Percentiles rank a stretch among this genome's conserved stretches.
phyloP scores from a whole-genome alignment of 1,140 invertebrate species.

The Nixonia krombeini region DNA sequence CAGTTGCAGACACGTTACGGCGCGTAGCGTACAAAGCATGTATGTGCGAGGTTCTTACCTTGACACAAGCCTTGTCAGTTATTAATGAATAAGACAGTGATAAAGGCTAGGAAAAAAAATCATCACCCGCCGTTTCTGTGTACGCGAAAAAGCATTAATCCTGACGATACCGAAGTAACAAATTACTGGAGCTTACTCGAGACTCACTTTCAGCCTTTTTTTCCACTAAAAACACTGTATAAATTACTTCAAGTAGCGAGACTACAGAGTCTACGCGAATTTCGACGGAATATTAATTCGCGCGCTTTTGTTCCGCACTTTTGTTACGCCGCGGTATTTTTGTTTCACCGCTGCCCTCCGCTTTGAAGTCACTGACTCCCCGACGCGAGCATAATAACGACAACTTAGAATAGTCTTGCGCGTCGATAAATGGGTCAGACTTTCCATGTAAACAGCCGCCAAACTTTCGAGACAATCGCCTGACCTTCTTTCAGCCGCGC shows the following conservation, averaged over 20 bases:
- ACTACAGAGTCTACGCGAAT: too few relatives aligned
- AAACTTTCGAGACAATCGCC: slow-evolving; percentile 48
- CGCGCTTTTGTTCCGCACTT: too few relatives aligned
- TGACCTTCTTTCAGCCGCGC: slow-evolving; percentile 44
- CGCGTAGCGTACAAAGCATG: not conserved
- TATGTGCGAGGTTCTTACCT: not conserved
- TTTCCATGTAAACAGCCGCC: slow-evolving; percentile 46
- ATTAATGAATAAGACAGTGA: slow-evolving; percentile 31
- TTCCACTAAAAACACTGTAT: too few relatives aligned
- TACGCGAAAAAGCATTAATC: slow-evolving; percentile 17
- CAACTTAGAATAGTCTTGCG: slow-evolving; percentile 20
- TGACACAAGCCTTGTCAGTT: slow-evolving; percentile 3
- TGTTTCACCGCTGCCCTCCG: too few relatives aligned
- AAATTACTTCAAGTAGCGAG: too few relatives aligned
- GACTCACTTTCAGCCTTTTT: too few relatives aligned
- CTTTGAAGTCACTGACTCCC: slow-evolving; percentile 7
- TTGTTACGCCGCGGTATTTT: too few relatives aligned
- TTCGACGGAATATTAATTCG: too few relatives aligned
- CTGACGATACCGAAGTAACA: slow-evolving; percentile 28
- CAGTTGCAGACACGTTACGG: not conserved
- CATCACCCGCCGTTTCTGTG: not conserved
- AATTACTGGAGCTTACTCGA: slow-evolving; percentile 23
- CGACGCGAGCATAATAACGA: slow-evolving; percentile 7
- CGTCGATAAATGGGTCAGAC: slow-evolving; percentile 39
- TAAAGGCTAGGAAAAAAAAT: slow-evolving; percentile 31